Conservation (phyloP, 2,888 invertebrate genomes). For the Vanessa cardui region DNA sequence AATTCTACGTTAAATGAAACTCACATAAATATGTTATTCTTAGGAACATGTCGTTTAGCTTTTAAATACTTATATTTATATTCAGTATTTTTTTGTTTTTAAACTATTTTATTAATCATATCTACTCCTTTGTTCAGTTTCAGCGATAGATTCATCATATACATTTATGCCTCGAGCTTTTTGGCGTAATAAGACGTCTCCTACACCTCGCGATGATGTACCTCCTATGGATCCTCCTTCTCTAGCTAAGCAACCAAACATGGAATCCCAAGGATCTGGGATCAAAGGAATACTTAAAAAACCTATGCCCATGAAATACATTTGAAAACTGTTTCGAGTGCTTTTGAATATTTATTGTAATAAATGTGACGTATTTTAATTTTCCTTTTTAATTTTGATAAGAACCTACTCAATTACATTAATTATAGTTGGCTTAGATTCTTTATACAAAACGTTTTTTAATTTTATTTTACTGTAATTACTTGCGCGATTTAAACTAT, state of each 20-base stretch:
- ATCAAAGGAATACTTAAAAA: conserved; percentile 76
- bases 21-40: too few relatives aligned
- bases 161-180: conserved; percentile 65
- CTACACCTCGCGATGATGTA: conserved; percentile 49
- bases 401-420: background rate
- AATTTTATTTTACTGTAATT: too few relatives aligned
- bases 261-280: conserved; percentile 46
- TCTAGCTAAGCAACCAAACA: conserved; percentile 50
- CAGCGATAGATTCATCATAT: conserved; percentile 66
- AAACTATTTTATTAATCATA: background rate
- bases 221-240: conserved; percentile 62
- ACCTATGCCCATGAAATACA: conserved; percentile 78
- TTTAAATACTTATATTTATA: too few relatives aligned
- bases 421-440: too few relatives aligned
- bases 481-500: too few relatives aligned
- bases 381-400: background rate
- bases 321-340: conserved; percentile 46
- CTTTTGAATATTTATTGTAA: background rate
- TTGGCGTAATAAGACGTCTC: conserved; percentile 51
- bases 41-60: too few relatives aligned
- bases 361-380: background rate
- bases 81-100: too few relatives aligned
- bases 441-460: too few relatives aligned
- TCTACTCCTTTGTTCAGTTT: conserved; percentile 49
- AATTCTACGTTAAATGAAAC: too few relatives aligned